Evolutionary conservation across 2,888 invertebrate genomes (phyloP), one percentile per base, ranked within the genome.

Genomic region (Leptinotarsa juncta): DNA sequence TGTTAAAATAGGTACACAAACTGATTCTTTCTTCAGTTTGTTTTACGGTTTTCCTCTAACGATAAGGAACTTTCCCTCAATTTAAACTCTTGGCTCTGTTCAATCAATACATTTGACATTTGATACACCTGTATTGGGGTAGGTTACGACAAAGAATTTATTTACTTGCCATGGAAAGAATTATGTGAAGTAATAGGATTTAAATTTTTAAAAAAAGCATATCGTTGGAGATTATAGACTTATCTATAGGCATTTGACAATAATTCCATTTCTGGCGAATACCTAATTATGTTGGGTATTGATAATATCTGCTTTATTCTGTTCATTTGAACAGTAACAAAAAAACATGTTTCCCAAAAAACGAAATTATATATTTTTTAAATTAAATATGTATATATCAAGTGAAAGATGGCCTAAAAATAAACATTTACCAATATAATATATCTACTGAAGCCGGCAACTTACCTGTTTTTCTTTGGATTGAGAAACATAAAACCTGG

Each of bases 101-200:
- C 4, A 57, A 57, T 57, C 23, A 57, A 57, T 23, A 57, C 23
- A 20, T 23, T 51, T 15, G 51, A 15, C n/a, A 51, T 16, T 16
- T 12, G 15, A 57, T 57, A 20, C 23, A 57, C 26, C 57, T 57
- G 57, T 57, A 23, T 57, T 57, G 16, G 57, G 57, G 57, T 23
- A 57, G 57, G 57, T 23, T 20, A 53, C 53, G 57, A 18, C 23
- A 57, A 23, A 51, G 15, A 23, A 57, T 53, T 7, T 18, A 18
- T 53, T 53, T 7, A 18, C 18, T 53, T 53, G 53, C 53, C 12
- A 7, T 53, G 5, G 18, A 18, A 10, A 0, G 42, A 42, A 42
- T 32, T 32, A 32, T 32, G 7, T 32, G 32, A 32, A 32, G 7
- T 7, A 32, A 32, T 10, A 10, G 7, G 4, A 3, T 42, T 42